Percentiles rank a stretch among this genome's conserved stretches.
Conservation (phyloP, 2,888 invertebrate genomes). For the Keiferia lycopersicella region DNA sequence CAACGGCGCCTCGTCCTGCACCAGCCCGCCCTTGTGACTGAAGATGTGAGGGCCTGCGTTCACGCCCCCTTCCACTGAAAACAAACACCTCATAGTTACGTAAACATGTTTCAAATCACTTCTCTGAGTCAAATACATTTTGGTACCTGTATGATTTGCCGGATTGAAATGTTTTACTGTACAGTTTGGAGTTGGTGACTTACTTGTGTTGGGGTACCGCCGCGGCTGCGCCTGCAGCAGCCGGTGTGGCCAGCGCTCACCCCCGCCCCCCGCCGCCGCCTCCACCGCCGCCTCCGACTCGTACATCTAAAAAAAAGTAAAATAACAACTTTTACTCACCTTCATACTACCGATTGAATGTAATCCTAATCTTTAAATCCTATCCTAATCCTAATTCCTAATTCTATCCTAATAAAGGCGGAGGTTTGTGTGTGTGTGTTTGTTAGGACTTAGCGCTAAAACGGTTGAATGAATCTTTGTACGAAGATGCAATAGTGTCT, state of each 20-base stretch:
- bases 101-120: background rate
- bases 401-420: too few relatives aligned
- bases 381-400: too few relatives aligned
- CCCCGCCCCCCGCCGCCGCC: conserved; percentile 27
- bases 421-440: too few relatives aligned
- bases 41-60: conserved; percentile 84
- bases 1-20: conserved; percentile 63
- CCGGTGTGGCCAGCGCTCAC: conserved; percentile 68
- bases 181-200: background rate
- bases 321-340: too few relatives aligned
- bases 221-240: conserved; percentile 68
- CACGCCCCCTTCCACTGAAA: conserved; percentile 45
- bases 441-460: too few relatives aligned
- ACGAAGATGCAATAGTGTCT: too few relatives aligned
- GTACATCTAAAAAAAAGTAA: conserved; percentile 20
- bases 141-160: too few relatives aligned
- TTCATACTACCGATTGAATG: too few relatives aligned
- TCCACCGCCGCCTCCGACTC: conserved; percentile 29
- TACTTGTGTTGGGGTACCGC: conserved; percentile 44
- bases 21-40: conserved; percentile 86
- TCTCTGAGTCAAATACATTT: too few relatives aligned
- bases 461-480: too few relatives aligned
- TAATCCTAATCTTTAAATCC: too few relatives aligned
- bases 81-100: background rate
- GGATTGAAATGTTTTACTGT: conserved; percentile 31